Base-by-base conservation (phyloP, 2,888 invertebrate genomes). In the Pharmacophagus antenor region DNA sequence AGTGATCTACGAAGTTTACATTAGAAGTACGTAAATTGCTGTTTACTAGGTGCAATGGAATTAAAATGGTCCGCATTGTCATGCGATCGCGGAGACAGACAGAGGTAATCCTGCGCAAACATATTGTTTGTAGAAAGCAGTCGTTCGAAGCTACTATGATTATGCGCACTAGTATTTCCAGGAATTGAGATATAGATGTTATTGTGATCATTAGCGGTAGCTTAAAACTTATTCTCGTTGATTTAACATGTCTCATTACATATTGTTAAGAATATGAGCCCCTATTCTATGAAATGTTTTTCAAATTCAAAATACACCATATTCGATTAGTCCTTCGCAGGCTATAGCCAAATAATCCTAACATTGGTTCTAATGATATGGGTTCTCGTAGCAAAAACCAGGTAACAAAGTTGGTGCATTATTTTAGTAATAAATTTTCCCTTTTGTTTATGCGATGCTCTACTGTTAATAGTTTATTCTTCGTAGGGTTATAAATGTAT, bases 121-220 rank as follows among this genome's bases (percentile, higher is more conserved):
- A 59, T 15, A 15, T 54, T 59, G 59, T 54, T 59, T 59, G 58
- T 31, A 18, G 17, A 31, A 37, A 37, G 18, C 44, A 37, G 48
- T 53, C 31, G 22, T 47, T 48, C 41, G 15, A 53, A 21, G 31
- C 31, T 50, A 37, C 15, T 22, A 5, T 7, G 51, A 51, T 59
- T 53, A 42, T 48, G 58, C 21, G 44, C 17, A 7, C 7, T 8
- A 15, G 31, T 54, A 22, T 49, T 59, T 47, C 42, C 25, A 42
- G 42, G 20, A 57, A 57, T 31, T 50, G 5, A 27, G 5, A 41
- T 8, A 37, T 37, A 2, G n/a, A 37, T n/a, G 6, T 5, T n/a
- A 37, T 37, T 15, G 37, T n/a, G n/a, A 37, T n/a, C n/a, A 37
- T 37, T 31, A 15, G 3, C 3, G 10, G 10, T 31, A 31, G 15